Percentiles rank a stretch among this genome's conserved stretches.
phyloP scores from a whole-genome alignment of 1,140 invertebrate species.

The Scaptodrosophila lebanonensis region DNA sequence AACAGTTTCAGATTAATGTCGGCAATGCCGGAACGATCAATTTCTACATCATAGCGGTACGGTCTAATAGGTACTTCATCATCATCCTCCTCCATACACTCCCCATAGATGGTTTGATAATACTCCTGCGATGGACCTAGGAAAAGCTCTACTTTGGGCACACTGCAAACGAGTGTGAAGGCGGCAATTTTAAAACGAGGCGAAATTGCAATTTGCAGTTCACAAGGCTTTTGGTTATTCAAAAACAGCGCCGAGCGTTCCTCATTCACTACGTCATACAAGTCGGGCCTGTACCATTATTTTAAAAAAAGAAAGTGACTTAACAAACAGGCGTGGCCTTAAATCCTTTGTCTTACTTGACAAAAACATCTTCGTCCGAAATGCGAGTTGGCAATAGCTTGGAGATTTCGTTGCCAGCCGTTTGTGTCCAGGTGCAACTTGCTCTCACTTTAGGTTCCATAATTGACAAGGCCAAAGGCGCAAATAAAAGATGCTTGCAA shows the following conservation, averaged over 20 bases:
- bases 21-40: slow-evolving; percentile 61
- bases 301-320: slow-evolving; percentile 16
- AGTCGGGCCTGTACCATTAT: slow-evolving; percentile 47
- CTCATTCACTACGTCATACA: slow-evolving; percentile 55
- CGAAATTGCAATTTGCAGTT: slow-evolving; percentile 43
- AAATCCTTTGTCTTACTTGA: slow-evolving; percentile 65
- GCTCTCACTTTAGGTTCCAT: slow-evolving; percentile 47
- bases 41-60: slow-evolving; percentile 70
- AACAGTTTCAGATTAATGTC: slow-evolving; percentile 55
- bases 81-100: slow-evolving; percentile 51
- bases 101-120: slow-evolving; percentile 58
- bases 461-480: background rate
- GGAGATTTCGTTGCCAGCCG: slow-evolving; percentile 41
- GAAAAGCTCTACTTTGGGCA: slow-evolving; percentile 62
- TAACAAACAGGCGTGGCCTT: slow-evolving; percentile 45
- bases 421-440: slow-evolving; percentile 48
- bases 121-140: slow-evolving; percentile 60
- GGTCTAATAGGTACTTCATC: slow-evolving; percentile 39
- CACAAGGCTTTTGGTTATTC: slow-evolving; percentile 39
- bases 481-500: background rate
- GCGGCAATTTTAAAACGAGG: slow-evolving; percentile 59
- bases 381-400: slow-evolving; percentile 40
- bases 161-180: slow-evolving; percentile 58
- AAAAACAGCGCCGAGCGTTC: slow-evolving; percentile 52
- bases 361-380: slow-evolving; percentile 59